Evolutionary conservation across 2,888 invertebrate species (phyloP).

Genomic region (Stenoptilia bipunctidactyla): DNA sequence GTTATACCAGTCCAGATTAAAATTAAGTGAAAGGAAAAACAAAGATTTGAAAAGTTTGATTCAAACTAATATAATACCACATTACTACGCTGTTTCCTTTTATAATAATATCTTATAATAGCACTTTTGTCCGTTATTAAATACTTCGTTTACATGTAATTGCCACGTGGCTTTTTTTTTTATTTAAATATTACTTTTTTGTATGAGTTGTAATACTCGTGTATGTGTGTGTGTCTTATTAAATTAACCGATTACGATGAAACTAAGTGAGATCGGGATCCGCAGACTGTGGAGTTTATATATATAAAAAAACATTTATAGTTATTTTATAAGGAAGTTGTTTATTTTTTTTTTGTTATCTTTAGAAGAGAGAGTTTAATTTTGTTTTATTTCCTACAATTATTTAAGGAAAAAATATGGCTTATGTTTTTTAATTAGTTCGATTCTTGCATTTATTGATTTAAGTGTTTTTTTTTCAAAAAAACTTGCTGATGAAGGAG

Average conservation of each 20-base stretch:
- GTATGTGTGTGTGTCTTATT: no score
- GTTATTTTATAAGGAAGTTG: no score
- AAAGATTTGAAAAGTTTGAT: slow-evolving; percentile 13
- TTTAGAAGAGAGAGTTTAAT: background rate
- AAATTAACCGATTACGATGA: no score
- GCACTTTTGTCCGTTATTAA: background rate
- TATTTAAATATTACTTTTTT: background rate
- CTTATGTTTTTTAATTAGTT: background rate
- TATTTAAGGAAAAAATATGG: background rate
- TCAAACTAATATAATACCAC: slow-evolving; percentile 11
- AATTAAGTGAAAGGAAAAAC: slow-evolving; percentile 14
- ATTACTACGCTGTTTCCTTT: slow-evolving; percentile 9
- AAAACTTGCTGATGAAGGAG: slow-evolving; percentile 1
- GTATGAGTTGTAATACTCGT: no score
- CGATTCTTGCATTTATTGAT: background rate
- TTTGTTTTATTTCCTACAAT: slow-evolving; percentile 1
- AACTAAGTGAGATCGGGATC: no score
- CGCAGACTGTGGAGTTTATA: no score
- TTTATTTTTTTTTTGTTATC: no score
- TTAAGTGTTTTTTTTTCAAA: no score
- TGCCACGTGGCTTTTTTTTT: background rate
- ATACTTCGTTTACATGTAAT: background rate
- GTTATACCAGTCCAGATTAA: slow-evolving; percentile 13
- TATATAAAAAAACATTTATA: no score
- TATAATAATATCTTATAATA: slow-evolving; percentile 10